A percentile compares a stretch with the other conserved stretches of the same genome.
Evolutionary conservation across 2,797 vertebrate genomes (phyloP).

Genomic region (Sebastes oblongus): DNA sequence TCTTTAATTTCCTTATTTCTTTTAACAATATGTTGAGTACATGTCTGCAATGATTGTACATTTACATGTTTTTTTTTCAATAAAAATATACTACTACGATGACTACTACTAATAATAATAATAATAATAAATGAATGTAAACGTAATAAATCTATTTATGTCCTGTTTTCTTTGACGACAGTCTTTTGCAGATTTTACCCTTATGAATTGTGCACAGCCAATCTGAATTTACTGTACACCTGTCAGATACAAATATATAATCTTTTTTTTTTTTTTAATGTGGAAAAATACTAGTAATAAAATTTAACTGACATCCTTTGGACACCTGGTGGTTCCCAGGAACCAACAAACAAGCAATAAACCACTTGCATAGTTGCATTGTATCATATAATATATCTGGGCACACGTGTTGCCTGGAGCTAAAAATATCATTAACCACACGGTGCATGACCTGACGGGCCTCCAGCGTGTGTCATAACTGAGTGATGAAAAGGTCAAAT

Average conservation of each 20-base stretch:
- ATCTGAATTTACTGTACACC: not conserved
- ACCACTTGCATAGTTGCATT: not conserved
- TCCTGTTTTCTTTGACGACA: not conserved
- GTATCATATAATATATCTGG: not conserved
- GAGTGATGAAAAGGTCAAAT: conserved; percentile 21
- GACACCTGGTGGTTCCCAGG: not conserved
- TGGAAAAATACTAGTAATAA: not conserved
- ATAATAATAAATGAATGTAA: too few relatives aligned
- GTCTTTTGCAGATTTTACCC: not conserved
- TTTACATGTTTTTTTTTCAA: too few relatives aligned
- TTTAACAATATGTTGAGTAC: too few relatives aligned
- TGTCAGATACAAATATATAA: not conserved
- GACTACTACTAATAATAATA: too few relatives aligned
- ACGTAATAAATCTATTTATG: too few relatives aligned
- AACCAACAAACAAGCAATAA: not conserved
- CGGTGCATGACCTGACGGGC: not conserved
- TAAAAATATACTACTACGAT: too few relatives aligned
- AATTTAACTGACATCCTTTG: not conserved
- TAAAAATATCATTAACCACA: not conserved
- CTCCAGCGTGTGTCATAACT: not conserved
- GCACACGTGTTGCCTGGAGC: not conserved
- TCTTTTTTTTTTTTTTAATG: not conserved
- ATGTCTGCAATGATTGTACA: too few relatives aligned
- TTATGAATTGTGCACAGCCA: not conserved
- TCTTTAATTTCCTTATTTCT: too few relatives aligned